phyloP scores from a whole-genome alignment of 2,113 vertebrate species.

The Sterrhoptilus dennistouni region DNA sequence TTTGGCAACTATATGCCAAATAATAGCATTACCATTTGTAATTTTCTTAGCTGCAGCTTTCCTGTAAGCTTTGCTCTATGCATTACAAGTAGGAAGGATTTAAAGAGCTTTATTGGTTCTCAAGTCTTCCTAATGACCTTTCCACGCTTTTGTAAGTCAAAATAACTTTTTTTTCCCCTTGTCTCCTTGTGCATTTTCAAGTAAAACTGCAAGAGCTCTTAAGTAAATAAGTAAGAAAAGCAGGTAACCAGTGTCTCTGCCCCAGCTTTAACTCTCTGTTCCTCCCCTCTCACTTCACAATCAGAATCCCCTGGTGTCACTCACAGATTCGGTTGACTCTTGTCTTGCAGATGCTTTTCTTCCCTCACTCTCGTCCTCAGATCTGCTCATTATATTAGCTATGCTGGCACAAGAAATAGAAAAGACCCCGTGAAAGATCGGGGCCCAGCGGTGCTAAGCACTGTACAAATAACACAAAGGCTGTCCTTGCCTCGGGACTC shows the following conservation, averaged over 20 bases:
- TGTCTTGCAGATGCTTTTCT: conserved; percentile 24
- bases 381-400: conserved; percentile 23
- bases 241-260: not conserved
- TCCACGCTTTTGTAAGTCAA: conserved; percentile 46
- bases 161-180: conserved; percentile 28
- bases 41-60: conserved; percentile 73
- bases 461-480: conserved; percentile 64
- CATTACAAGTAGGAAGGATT: conserved; percentile 68
- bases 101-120: conserved; percentile 63
- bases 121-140: conserved; percentile 67
- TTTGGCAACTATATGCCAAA: conserved; percentile 76
- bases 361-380: not conserved
- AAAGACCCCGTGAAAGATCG: not conserved
- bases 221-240: conserved; percentile 10
- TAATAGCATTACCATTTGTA: conserved; percentile 77
- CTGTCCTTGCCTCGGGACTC: conserved; percentile 35
- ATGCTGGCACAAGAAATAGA: conserved; percentile 25
- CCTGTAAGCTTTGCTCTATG: conserved; percentile 64
- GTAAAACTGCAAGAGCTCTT: conserved; percentile 3
- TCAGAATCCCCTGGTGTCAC: not conserved
- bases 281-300: not conserved
- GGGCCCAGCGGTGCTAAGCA: not conserved
- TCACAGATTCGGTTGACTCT: conserved; percentile 32
- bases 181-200: conserved; percentile 25
- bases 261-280: not conserved